Evolutionary conservation across 2,888 invertebrate species (phyloP), one percentile per base, ranked within the genome.

Genomic region (Tridacna crocea): DNA sequence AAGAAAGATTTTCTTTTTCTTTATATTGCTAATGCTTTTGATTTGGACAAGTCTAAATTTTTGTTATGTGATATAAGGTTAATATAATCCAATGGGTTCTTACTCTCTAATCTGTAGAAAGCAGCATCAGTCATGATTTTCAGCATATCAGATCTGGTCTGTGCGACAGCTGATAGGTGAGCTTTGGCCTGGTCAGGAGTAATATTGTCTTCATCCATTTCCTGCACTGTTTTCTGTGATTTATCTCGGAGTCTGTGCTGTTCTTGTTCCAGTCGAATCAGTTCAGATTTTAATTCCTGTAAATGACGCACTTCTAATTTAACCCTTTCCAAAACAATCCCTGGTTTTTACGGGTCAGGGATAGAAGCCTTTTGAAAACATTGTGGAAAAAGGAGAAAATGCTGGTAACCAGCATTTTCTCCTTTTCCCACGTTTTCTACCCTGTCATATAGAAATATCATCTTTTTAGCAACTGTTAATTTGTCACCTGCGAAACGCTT

Each of bases 221-320:
- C 68, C 11, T 83, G 61, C 0, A 87, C 85, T 13, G 75, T 78
- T 72, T 87, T 83, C 73, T 84, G 77, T 8, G 88, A 84, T 72
- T 87, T 85, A 48, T 86, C 80, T 66, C 80, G 79, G 87, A 91
- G 89, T 24, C 87, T 85, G 15, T 58, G 72, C 12, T 90, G 87
- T 19, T 92, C 92, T 72, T 90, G 86, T 72, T 91, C 90, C 36
- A 91, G 83, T 72, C 88, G 86, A n/a, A 90, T 83, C 26, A 92
- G 77, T 48, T 89, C 83, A n/a, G 86, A 84, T 70, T 90, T 90
- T 73, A 92, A 72, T 11, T 92, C 92, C 91, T 92, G 83, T 17
- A 63, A 70, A 70, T 6, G 19, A 55, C 3, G 19, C 15, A 55
- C 10, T 2, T 2, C 19, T 58, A 58, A 58, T 3, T 55, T 55